These are phyloP conservation scores for Sphenopsis melanotis DNA, from an alignment of 2,797 vertebrate species.

Conservation along the genomic window DNA sequence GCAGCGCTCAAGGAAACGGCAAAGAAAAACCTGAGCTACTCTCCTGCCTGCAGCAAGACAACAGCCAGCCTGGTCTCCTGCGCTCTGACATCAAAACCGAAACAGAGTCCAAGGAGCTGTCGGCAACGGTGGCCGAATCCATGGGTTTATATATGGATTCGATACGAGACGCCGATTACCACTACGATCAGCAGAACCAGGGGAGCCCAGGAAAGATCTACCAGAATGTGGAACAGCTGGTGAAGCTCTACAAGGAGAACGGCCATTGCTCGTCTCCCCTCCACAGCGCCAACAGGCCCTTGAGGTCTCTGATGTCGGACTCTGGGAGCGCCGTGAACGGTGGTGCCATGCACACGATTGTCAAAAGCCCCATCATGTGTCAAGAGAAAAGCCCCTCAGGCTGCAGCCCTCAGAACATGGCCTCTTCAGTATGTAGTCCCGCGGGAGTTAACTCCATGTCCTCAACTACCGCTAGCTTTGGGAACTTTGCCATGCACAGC, in stretches of 20 bases:
- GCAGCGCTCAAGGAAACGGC: slow-evolving; percentile 80
- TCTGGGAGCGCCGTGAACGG: slow-evolving; percentile 77
- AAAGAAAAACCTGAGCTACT: slow-evolving; percentile 86
- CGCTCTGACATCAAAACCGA: slow-evolving; percentile 89
- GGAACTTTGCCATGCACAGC: slow-evolving; percentile 83
- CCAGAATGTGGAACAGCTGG: slow-evolving; percentile 81
- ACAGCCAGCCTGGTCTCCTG: slow-evolving; percentile 80
- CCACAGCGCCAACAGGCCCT: slow-evolving; percentile 71
- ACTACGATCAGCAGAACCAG: slow-evolving; percentile 86
- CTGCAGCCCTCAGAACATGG: slow-evolving; percentile 85
- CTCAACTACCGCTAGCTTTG: slow-evolving; percentile 89
- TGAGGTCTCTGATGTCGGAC: slow-evolving; percentile 72
- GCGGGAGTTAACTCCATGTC: slow-evolving; percentile 90
- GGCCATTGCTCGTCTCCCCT: slow-evolving; percentile 74
- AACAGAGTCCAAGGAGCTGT: slow-evolving; percentile 95
- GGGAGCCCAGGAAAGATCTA: slow-evolving; percentile 86
- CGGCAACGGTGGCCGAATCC: slow-evolving; percentile 94
- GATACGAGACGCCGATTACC: slow-evolving; percentile 88
- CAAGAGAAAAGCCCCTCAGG: slow-evolving; percentile 83
- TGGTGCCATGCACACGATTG: slow-evolving; percentile 76
- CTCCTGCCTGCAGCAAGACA: slow-evolving; percentile 83
- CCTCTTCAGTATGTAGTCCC: slow-evolving; percentile 88
- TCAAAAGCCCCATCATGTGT: slow-evolving; percentile 79
- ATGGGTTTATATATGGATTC: slow-evolving; percentile 99
- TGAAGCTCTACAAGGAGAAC: slow-evolving; percentile 82